Base-by-base conservation (phyloP, 2,797 vertebrate species). In the Esox lucius region DNA sequence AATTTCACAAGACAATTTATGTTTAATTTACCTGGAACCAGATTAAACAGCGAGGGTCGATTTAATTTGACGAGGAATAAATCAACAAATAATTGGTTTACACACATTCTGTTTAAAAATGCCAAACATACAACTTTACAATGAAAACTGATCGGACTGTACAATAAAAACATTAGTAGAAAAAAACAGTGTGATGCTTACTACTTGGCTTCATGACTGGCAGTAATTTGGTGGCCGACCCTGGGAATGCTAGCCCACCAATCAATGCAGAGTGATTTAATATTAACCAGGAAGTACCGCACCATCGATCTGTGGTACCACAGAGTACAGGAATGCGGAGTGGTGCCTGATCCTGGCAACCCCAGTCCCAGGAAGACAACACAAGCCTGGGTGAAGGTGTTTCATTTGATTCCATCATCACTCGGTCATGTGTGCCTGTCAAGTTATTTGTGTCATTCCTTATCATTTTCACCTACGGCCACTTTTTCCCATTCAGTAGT, bases 231-330 rank as follows among this genome's bases (percentile, higher is more conserved):
- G 22, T 4, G n/a, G 73, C 61, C 70, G 80, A 79, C 81, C 59
- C 68, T 68, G 17, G 62, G 81, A 86, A 90, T 84, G 75, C 71
- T 11, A 77, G 76, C 77, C 53, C 76, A 72, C n/a, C 79, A 76
- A 79, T 87, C 86, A 82, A 80, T 83, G 39, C 69, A 67, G 68
- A n/a, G n/a, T 22, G 68, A 80, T 89, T 76, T 87, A 90, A 89
- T 81, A 90, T 92, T 90, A 92, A 91, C 85, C 81, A 84, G 75
- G 17, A 19, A 84, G 80, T 84, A 86, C 73, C 84, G n/a, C 39
- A 48, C 22, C 56, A 83, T 81, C 1, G 76, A 84, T 84, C 75
- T 75, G 72, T 71, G 24, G 12, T 28, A 46, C 42, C 73, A 68
- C 39, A 49, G 67, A 81, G 74, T 70, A 77, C 75, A 83, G 76